A percentile compares a stretch with the other conserved stretches of the same genome.
These are phyloP conservation scores for Drosophila melanica DNA, from an alignment of 1,140 invertebrate genomes.

Conservation along the genomic window DNA sequence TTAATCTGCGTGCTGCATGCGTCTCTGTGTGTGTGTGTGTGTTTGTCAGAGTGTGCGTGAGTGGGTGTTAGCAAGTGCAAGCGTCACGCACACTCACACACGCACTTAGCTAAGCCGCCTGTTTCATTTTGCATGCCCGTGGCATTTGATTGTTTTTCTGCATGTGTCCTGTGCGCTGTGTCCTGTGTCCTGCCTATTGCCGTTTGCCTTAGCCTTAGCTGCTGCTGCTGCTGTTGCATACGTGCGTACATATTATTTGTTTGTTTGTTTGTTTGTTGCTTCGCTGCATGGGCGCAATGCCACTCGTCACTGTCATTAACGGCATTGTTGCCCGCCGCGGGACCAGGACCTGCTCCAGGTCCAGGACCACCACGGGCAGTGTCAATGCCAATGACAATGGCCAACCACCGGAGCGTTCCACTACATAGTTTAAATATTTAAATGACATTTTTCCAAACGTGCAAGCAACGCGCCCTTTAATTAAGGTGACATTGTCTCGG, in stretches of 20 bases:
- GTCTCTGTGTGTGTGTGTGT: constrained; percentile 14
- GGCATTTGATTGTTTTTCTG: constrained; percentile 6
- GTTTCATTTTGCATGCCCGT: constrained; percentile 33
- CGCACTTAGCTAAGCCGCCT: constrained; percentile 9
- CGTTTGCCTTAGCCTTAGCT: constrained; percentile 23
- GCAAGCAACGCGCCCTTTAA: constrained; percentile 32
- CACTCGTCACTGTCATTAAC: constrained; percentile 79
- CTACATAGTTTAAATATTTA: constrained; percentile 74
- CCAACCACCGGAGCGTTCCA: constrained; percentile 23
- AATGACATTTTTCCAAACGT: constrained; percentile 60
- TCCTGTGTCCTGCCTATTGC: constrained; percentile 17
- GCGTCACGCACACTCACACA: constrained; percentile 19
- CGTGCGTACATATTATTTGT: constrained; percentile 67
- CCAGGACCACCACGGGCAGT: not conserved
- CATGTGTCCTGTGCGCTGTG: not conserved
- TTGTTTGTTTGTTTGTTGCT: constrained; percentile 46
- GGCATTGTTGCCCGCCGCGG: constrained; percentile 59
- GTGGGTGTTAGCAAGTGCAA: constrained; percentile 38
- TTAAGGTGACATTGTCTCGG: constrained; percentile 36
- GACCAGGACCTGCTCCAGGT: not conserved
- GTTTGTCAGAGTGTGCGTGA: constrained; percentile 6
- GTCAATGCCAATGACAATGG: constrained; percentile 43
- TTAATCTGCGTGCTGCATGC: constrained; percentile 52
- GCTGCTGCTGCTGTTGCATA: constrained; percentile 41
- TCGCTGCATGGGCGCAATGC: constrained; percentile 57